phyloP scores from a whole-genome alignment of 2,113 vertebrate species.

The Chionomys nivalis region DNA sequence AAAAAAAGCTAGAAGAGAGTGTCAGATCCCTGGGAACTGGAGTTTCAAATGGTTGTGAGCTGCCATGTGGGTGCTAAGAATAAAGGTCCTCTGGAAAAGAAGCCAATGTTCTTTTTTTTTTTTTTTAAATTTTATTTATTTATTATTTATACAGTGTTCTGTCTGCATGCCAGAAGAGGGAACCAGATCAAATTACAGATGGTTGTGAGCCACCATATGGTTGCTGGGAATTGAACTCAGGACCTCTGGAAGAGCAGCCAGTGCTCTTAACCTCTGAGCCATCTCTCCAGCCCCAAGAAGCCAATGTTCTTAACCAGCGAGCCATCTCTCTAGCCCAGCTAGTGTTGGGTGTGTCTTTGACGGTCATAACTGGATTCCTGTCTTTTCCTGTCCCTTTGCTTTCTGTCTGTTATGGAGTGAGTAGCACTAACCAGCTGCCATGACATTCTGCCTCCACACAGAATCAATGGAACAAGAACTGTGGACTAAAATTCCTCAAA shows the following conservation, averaged over 20 bases:
- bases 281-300: too few species aligned
- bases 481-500: not conserved
- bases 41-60: not conserved
- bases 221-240: too few species aligned
- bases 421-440: not conserved
- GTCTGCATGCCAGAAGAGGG: too few species aligned
- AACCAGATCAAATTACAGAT: too few species aligned
- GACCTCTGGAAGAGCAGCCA: too few species aligned
- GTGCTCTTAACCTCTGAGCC: too few species aligned
- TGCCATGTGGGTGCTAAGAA: not conserved
- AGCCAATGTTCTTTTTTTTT: not conserved
- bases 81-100: not conserved
- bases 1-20: not conserved
- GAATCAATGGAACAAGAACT: not conserved
- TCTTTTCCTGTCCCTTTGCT: not conserved
- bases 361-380: not conserved
- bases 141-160: too few species aligned
- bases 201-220: too few species aligned
- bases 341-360: not conserved
- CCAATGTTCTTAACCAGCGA: not conserved
- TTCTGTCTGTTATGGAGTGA: not conserved
- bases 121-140: too few species aligned
- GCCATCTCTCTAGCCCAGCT: not conserved
- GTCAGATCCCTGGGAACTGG: not conserved
- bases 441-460: not conserved